phyloP scores from a whole-genome alignment of 2,113 vertebrate genomes.

The Bungarus multicinctus region DNA sequence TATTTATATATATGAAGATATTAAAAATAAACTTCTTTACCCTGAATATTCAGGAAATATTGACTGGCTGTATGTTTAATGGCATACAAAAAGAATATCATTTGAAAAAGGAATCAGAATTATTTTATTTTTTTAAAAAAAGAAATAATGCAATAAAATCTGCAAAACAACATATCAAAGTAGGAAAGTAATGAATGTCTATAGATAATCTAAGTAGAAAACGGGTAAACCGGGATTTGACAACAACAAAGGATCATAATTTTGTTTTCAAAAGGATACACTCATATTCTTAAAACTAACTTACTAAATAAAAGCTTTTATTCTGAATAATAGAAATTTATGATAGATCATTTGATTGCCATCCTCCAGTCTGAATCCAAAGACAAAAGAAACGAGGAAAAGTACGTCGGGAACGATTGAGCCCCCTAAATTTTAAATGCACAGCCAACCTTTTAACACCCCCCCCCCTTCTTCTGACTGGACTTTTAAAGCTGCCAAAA shows the following conservation, averaged over 20 bases:
- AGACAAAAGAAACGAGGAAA: constrained; percentile 5
- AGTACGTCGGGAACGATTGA: constrained; percentile 34
- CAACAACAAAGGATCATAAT: constrained; percentile 61
- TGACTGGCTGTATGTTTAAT: constrained; percentile 73
- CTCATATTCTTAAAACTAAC: constrained; percentile 81
- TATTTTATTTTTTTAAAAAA: constrained; percentile 69
- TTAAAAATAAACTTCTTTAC: constrained; percentile 74
- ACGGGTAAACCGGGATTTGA: constrained; percentile 60
- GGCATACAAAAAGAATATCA: constrained; percentile 66
- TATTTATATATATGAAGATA: constrained; percentile 77
- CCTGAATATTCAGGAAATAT: constrained; percentile 78
- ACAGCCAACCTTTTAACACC: constrained; percentile 1
- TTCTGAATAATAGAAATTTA: constrained; percentile 77
- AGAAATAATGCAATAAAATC: constrained; percentile 88
- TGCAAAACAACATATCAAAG: constrained; percentile 68
- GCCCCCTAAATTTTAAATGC: constrained; percentile 29
- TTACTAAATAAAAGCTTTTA: constrained; percentile 77
- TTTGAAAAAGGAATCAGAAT: constrained; percentile 72
- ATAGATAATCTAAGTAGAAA: constrained; percentile 70
- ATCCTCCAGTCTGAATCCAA: not conserved
- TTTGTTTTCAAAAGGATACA: constrained; percentile 85
- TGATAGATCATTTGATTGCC: constrained; percentile 59
- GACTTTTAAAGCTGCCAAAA: not conserved
- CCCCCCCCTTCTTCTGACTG: not conserved
- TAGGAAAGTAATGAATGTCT: constrained; percentile 66